Conservation (phyloP, 2,888 invertebrate genomes). For the Eledona agricola region DNA sequence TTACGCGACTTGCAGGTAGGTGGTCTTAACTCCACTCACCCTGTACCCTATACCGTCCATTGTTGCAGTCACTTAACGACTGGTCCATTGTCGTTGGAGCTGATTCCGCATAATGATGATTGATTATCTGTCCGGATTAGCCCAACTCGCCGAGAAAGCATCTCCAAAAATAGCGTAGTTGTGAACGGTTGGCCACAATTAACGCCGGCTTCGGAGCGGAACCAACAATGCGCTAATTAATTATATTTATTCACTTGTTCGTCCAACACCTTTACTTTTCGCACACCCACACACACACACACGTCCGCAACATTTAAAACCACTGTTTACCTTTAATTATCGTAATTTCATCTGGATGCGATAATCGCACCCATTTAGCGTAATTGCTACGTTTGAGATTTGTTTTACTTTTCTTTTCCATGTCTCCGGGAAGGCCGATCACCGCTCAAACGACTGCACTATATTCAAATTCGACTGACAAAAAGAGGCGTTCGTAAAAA, state of each 20-base stretch:
- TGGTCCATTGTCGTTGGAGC: slow-evolving; percentile 33
- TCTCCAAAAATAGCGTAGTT: slow-evolving; percentile 29
- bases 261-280: slow-evolving; percentile 16
- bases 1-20: too few relatives aligned
- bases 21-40: too few relatives aligned
- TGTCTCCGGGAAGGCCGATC: too few relatives aligned
- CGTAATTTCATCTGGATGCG: slow-evolving; percentile 29
- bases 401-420: too few relatives aligned
- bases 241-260: slow-evolving; percentile 41
- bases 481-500: too few relatives aligned
- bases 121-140: slow-evolving; percentile 35
- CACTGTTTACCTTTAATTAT: slow-evolving; percentile 29
- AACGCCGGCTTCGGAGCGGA: slow-evolving; percentile 41
- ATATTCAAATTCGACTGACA: too few relatives aligned
- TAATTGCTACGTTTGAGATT: too few relatives aligned
- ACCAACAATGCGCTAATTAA: slow-evolving; percentile 42
- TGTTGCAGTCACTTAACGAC: slow-evolving; percentile 29
- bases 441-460: too few relatives aligned
- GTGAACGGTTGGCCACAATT: slow-evolving; percentile 39
- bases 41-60: slow-evolving; percentile 13
- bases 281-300: slow-evolving; percentile 15
- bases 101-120: slow-evolving; percentile 42
- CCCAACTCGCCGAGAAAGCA: slow-evolving; percentile 20
- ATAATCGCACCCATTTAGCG: slow-evolving; percentile 23
- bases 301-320: slow-evolving; percentile 24